Base-by-base conservation (phyloP, 53 echinoderm and acorn worm species). In the Zoroaster sp. region DNA sequence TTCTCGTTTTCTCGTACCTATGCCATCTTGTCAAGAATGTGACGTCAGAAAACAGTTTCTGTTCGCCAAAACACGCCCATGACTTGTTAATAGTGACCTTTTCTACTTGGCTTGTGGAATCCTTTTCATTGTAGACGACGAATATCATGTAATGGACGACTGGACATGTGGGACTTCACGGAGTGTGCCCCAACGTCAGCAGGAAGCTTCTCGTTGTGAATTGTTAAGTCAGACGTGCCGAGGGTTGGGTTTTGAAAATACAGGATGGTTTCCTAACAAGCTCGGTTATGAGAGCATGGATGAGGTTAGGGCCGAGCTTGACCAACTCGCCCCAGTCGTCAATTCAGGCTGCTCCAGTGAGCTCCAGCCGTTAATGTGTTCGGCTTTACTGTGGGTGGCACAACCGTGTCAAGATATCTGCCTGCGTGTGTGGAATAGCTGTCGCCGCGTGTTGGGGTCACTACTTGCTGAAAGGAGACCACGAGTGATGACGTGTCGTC, bases 281-380 rank as follows among this genome's bases (percentile, higher is more conserved):
- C 38, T n/a, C 7, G 88, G 77, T 18, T 68, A 77, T 40, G 23
- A 10, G 23, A 77, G 28, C 44, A 67, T 67, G 30, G 65, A 77
- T 6, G 78, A 77, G 23, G 77, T 66, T 11, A 45, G 32, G 7
- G 77, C 35, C 31, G 88, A 88, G 4, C 47, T 88, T 25, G 78
- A 88, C 35, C 76, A 67, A 36, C 69, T 76, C 32, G 30, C 17
- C 11, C 67, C 41, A 18, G 14, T 88, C 68, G n/a, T 88, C 47
- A 31, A 88, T 40, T 77, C 88, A 0, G 88, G 67, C 40, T 88
- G 88, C 46, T 88, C 88, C 34, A 44, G 41, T 10, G 67, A 78
- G 1, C 66, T 88, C 47, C 88, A 34, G 18, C 21, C 39, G 3
- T 88, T 77, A 21, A 40, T 59, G 6, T 88, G 88, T 36, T 42